Conservation (phyloP, 2,888 invertebrate genomes). For the Nowickia ferox region DNA sequence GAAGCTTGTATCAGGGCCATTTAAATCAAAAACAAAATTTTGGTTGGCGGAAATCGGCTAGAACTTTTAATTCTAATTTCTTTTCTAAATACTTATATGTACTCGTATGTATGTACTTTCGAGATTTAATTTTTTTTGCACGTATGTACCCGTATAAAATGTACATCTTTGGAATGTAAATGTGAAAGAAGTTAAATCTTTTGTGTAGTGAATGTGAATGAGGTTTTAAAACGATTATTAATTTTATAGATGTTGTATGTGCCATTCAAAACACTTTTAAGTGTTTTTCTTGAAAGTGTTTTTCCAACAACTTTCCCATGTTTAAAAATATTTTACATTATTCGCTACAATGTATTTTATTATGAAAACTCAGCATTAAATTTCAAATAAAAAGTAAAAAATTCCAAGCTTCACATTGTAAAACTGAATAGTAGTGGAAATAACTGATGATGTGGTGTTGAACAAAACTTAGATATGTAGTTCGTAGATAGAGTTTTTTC, state of each 20-base stretch:
- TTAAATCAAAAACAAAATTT: no score
- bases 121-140: not conserved
- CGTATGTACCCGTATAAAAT: not conserved
- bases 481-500: slow-evolving; percentile 47
- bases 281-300: slow-evolving; percentile 32
- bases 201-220: slow-evolving; percentile 8
- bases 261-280: slow-evolving; percentile 29
- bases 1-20: no score
- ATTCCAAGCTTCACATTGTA: slow-evolving; percentile 64
- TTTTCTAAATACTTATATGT: no score
- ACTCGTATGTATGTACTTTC: no score
- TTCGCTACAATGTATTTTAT: slow-evolving; percentile 57
- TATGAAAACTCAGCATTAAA: slow-evolving; percentile 71
- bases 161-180: not conserved
- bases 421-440: slow-evolving; percentile 61
- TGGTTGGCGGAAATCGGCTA: no score
- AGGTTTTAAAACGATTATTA: slow-evolving; percentile 62
- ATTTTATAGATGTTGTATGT: slow-evolving; percentile 61
- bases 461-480: slow-evolving; percentile 50
- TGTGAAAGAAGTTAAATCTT: slow-evolving; percentile 9
- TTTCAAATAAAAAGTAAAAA: slow-evolving; percentile 46
- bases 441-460: slow-evolving; percentile 62
- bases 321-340: slow-evolving; percentile 57
- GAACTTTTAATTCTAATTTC: no score
- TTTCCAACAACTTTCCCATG: slow-evolving; percentile 46